Evolutionary conservation across 2,797 vertebrate species (phyloP).

Genomic region (Arremon aurantiirostris): DNA sequence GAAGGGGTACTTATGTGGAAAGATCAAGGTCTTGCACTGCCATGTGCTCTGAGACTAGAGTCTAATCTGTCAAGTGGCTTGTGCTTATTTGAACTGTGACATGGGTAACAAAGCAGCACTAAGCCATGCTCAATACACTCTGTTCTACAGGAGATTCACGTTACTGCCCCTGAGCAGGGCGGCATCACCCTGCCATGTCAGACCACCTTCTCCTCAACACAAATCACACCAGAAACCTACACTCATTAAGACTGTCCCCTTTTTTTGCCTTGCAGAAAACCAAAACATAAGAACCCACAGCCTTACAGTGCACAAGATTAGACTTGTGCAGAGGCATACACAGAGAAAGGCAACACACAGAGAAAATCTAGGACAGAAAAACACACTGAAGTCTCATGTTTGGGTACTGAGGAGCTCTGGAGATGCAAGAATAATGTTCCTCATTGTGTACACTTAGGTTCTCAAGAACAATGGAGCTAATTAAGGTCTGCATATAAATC

Average conservation of each 20-base stretch:
- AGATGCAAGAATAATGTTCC: slow-evolving; percentile 36
- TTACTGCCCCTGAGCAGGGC: neutral
- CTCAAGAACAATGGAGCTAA: slow-evolving; percentile 67
- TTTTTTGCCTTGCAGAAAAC: neutral
- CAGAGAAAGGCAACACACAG: neutral
- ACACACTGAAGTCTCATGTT: neutral
- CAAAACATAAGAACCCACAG: neutral
- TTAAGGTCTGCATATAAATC: slow-evolving; percentile 63
- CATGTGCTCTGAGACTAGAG: neutral
- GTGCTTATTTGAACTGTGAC: slow-evolving; percentile 51
- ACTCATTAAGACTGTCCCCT: neutral
- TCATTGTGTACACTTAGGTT: slow-evolving; percentile 26
- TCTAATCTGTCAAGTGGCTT: slow-evolving; percentile 53
- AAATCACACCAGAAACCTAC: neutral
- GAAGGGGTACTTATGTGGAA: neutral
- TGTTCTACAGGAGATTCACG: slow-evolving; percentile 11
- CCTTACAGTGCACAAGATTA: neutral
- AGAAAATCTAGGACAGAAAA: neutral
- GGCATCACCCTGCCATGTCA: neutral
- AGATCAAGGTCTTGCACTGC: slow-evolving; percentile 34
- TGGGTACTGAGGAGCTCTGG: slow-evolving; percentile 12
- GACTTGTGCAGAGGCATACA: neutral
- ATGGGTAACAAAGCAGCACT: slow-evolving; percentile 54
- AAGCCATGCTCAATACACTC: neutral
- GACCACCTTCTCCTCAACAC: neutral